phyloP scores from a whole-genome alignment of 2,113 vertebrate species.

The Channa argus region DNA sequence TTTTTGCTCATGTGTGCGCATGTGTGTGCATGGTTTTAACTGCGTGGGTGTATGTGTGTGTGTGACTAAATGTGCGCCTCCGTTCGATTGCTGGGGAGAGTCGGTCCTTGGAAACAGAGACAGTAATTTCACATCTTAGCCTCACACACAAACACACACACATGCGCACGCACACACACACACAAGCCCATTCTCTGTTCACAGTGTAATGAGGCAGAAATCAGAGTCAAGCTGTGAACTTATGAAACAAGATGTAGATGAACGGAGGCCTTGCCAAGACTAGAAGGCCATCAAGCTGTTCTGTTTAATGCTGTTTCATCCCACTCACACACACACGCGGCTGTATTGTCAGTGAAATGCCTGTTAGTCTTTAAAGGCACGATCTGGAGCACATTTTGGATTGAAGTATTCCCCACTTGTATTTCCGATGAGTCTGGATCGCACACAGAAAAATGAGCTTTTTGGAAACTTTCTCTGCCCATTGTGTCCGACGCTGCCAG shows the following conservation, averaged over 20 bases:
- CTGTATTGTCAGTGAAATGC: conserved; percentile 51
- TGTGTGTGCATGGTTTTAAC: background rate
- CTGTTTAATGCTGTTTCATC: conserved; percentile 64
- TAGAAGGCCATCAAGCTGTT: conserved; percentile 73
- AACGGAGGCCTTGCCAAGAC: conserved; percentile 67
- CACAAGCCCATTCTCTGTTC: conserved; percentile 51
- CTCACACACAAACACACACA: background rate
- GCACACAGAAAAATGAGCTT: conserved; percentile 35
- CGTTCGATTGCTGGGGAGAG: conserved; percentile 23
- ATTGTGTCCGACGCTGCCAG: conserved; percentile 9
- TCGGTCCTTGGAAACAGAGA: conserved; percentile 39
- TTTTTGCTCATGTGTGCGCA: background rate
- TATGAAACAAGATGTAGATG: conserved; percentile 75
- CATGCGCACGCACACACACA: conserved; percentile 7
- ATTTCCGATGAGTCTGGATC: conserved; percentile 25
- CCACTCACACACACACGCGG: conserved; percentile 49
- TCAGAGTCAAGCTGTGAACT: conserved; percentile 78
- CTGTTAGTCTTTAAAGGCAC: conserved; percentile 60
- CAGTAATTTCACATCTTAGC: conserved; percentile 29
- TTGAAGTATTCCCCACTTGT: conserved; percentile 42
- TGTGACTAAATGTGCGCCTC: background rate
- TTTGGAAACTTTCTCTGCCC: conserved; percentile 20
- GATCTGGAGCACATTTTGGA: conserved; percentile 37
- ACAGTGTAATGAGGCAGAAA: conserved; percentile 73
- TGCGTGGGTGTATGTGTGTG: conserved; percentile 3